These are phyloP conservation scores for Drosophila ambigua DNA, from an alignment of 1,140 invertebrate species.

Conservation along the genomic window DNA sequence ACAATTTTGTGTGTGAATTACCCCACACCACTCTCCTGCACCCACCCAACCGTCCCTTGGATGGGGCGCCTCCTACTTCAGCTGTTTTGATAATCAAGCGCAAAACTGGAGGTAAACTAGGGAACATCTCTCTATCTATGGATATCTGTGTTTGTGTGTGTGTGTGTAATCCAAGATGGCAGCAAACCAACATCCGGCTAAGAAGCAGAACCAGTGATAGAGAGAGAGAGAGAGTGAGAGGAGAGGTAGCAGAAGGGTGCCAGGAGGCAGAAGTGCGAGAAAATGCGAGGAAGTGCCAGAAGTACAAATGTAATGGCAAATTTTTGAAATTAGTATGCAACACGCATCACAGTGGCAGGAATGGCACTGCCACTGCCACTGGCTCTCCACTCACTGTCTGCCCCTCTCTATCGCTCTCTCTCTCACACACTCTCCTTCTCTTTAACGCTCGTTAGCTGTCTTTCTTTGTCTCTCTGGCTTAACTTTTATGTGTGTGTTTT, in stretches of 20 bases:
- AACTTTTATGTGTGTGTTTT: conserved; percentile 31
- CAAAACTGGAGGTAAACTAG: conserved; percentile 43
- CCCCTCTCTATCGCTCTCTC: neutral
- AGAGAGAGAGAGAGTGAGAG: neutral
- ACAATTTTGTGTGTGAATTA: conserved; percentile 60
- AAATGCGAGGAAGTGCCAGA: conserved; percentile 28
- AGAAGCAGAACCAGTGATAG: neutral
- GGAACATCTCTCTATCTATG: no score
- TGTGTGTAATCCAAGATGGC: conserved; percentile 53
- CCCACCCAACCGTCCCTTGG: neutral
- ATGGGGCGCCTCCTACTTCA: conserved; percentile 7
- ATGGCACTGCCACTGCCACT: no score
- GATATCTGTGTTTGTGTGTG: conserved; percentile 22
- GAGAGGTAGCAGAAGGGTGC: neutral
- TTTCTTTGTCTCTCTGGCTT: neutral
- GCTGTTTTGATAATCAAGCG: conserved; percentile 64
- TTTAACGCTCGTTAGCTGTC: neutral
- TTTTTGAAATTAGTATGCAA: conserved; percentile 78
- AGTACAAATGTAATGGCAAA: conserved; percentile 76
- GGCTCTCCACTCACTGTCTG: neutral
- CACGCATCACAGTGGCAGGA: conserved; percentile 54
- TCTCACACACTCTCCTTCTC: no score
- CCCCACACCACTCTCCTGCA: neutral
- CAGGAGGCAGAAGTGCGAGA: conserved; percentile 11
- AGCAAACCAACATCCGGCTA: conserved; percentile 24